Conservation (phyloP, 2,888 invertebrate genomes). For the Nezara viridula region DNA sequence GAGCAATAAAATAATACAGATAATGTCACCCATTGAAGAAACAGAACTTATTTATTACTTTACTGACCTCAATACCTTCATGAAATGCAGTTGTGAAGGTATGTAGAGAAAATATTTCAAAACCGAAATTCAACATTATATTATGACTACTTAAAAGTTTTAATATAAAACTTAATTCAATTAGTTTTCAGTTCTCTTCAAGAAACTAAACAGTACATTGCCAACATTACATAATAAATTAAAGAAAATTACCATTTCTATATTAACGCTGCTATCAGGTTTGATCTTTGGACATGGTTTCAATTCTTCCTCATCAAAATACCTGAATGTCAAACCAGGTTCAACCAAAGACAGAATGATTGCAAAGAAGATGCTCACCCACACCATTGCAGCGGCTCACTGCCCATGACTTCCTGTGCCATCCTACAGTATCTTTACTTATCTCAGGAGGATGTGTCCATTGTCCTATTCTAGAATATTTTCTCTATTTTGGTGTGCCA, state of each 20-base stretch:
- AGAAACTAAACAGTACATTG: background rate
- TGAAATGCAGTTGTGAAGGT: background rate
- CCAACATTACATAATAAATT: background rate
- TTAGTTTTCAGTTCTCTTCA: background rate
- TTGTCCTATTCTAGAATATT: constrained; percentile 25
- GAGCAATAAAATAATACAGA: background rate
- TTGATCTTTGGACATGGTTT: constrained; percentile 64
- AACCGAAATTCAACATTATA: background rate
- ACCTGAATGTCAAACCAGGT: background rate
- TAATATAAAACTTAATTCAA: background rate
- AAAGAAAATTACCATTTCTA: constrained; percentile 62
- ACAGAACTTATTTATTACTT: background rate
- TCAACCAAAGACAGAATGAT: background rate
- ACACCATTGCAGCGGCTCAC: background rate
- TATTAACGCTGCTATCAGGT: constrained; percentile 61
- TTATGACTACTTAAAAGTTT: background rate
- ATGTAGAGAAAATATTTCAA: background rate
- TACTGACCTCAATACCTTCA: background rate
- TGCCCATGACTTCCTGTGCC: background rate
- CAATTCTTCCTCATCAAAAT: constrained; percentile 60
- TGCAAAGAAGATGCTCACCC: constrained; percentile 14
- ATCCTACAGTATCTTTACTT: constrained; percentile 8
- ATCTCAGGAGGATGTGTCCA: constrained; percentile 25
- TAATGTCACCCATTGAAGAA: background rate
- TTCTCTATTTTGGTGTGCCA: background rate